These are phyloP conservation scores for Heterodera schachtii DNA, from an alignment of 1,140 invertebrate genomes.

Conservation along the genomic window DNA sequence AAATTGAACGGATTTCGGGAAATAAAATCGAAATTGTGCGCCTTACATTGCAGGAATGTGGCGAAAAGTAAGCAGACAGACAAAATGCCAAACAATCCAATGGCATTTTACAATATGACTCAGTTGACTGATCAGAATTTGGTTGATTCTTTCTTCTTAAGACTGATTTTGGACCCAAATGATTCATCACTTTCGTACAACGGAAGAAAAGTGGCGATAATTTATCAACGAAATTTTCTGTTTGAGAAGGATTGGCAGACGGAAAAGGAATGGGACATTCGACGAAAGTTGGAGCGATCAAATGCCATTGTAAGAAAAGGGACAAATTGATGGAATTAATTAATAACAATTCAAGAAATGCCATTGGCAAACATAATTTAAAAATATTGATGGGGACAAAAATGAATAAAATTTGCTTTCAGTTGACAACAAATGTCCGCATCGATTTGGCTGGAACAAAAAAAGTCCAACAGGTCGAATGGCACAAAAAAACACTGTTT, in stretches of 20 bases:
- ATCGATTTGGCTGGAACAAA: constrained; percentile 73
- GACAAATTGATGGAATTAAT: neutral
- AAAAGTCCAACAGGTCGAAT: constrained; percentile 69
- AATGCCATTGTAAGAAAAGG: constrained; percentile 70
- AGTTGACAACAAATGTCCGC: constrained; percentile 78
- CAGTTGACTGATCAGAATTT: neutral
- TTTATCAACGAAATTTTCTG: constrained; percentile 90
- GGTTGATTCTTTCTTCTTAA: constrained; percentile 24
- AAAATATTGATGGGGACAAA: constrained; percentile 73
- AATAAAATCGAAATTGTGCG: constrained; percentile 75
- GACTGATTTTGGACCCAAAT: constrained; percentile 43
- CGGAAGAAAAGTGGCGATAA: constrained; percentile 80
- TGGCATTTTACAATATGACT: neutral
- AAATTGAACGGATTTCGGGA: constrained; percentile 71
- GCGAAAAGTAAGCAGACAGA: neutral
- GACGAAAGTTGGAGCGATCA: constrained; percentile 83
- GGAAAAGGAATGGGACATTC: constrained; percentile 78
- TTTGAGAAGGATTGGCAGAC: constrained; percentile 72
- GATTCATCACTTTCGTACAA: constrained; percentile 65
- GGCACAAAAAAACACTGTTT: too few species aligned
- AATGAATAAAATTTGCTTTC: constrained; percentile 10
- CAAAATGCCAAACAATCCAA: too few species aligned
- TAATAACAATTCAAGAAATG: neutral
- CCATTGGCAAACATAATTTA: neutral
- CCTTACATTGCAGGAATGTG: constrained; percentile 72